phyloP scores from a whole-genome alignment of 2,888 invertebrate genomes.

The Mesorhabditis sp. region DNA sequence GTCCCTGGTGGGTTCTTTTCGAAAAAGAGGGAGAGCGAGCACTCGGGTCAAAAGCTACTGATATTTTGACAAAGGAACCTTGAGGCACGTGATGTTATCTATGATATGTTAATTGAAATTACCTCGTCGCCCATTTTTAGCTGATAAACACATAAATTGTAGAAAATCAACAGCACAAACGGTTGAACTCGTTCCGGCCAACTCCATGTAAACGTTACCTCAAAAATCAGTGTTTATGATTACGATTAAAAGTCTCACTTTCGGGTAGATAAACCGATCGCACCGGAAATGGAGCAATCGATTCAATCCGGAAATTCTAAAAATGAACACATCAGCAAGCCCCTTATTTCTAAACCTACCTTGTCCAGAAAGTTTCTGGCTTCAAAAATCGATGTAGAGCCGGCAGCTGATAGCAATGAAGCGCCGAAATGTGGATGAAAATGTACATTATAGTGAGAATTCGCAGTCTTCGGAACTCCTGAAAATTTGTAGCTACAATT shows the following conservation, averaged over 20 bases:
- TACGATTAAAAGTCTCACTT: not conserved
- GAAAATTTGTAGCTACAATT: not conserved
- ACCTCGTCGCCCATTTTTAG: not conserved
- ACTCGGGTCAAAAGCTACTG: no score
- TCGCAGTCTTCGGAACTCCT: not conserved
- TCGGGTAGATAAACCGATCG: conserved; percentile 5
- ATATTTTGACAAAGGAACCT: no score
- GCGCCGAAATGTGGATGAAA: not conserved
- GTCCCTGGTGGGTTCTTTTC: no score
- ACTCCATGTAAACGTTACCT: not conserved
- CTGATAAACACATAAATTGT: not conserved
- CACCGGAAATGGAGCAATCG: conserved; percentile 1
- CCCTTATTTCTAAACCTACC: not conserved
- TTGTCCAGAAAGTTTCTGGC: conserved; percentile 4
- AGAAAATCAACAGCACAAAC: not conserved
- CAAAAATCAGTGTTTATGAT: not conserved
- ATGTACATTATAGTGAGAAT: not conserved
- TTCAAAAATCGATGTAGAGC: not conserved
- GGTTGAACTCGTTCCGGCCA: conserved; percentile 1
- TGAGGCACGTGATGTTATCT: no score
- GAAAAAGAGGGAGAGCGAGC: no score
- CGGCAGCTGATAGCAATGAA: not conserved
- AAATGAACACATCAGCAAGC: not conserved
- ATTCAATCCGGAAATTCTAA: not conserved
- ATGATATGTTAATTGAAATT: no score